Percentiles rank a stretch among this genome's conserved stretches.
phyloP scores from a whole-genome alignment of 2,113 vertebrate genomes.

The Phaethornis superciliosus region DNA sequence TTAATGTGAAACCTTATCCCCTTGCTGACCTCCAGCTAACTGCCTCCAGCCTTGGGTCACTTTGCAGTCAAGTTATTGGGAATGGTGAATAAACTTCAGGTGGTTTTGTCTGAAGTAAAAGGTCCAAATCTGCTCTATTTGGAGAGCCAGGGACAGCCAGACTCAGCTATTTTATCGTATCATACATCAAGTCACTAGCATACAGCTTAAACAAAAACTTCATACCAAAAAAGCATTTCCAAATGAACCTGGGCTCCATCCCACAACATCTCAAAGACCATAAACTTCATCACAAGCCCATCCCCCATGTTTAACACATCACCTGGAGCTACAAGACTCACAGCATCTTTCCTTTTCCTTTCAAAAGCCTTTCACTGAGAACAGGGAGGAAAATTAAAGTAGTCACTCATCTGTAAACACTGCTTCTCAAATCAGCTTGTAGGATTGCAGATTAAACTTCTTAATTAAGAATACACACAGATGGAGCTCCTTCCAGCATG shows the following conservation, averaged over 20 bases:
- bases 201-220: neutral
- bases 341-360: neutral
- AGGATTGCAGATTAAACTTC: slow-evolving; percentile 25
- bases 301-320: neutral
- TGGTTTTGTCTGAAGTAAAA: neutral
- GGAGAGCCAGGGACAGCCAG: neutral
- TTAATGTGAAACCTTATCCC: slow-evolving; percentile 35
- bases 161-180: neutral
- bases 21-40: slow-evolving; percentile 6
- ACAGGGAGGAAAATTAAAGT: neutral
- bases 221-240: neutral
- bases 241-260: neutral
- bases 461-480: slow-evolving; percentile 5
- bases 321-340: neutral
- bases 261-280: neutral
- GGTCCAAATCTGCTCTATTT: neutral
- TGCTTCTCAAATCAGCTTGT: slow-evolving; percentile 7
- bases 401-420: neutral
- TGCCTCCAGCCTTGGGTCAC: neutral
- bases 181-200: neutral
- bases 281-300: neutral
- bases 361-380: neutral
- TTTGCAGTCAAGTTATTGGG: neutral
- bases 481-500: neutral
- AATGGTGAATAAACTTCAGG: neutral